Conservation (phyloP, 2,888 invertebrate genomes). For the Myathropa florea region DNA sequence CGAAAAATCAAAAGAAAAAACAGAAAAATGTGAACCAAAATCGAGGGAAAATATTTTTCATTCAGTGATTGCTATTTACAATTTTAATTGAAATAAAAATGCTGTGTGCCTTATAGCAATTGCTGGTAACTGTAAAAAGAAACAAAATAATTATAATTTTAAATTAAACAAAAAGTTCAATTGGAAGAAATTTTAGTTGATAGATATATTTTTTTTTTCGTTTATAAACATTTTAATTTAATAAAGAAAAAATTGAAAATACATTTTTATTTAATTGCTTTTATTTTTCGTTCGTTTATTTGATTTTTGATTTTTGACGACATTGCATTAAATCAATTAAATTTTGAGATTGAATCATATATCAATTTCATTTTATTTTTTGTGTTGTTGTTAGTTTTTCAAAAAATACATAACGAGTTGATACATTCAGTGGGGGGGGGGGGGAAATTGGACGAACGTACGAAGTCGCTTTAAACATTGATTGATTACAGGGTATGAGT, state of each 20-base stretch:
- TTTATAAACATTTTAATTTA: conserved; percentile 62
- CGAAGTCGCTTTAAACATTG: conserved; percentile 49
- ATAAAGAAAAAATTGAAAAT: conserved; percentile 40
- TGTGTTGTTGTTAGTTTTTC: conserved; percentile 1
- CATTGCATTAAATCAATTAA: conserved; percentile 44
- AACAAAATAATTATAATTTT: conserved; percentile 72
- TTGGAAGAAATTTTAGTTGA: conserved; percentile 49
- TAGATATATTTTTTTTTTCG: conserved; percentile 61
- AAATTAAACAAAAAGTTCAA: conserved; percentile 44
- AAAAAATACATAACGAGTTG: neutral
- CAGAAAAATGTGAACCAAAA: conserved; percentile 40
- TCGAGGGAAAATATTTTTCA: conserved; percentile 43
- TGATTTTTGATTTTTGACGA: conserved; percentile 14
- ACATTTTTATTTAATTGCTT: conserved; percentile 5
- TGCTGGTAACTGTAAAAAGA: conserved; percentile 81
- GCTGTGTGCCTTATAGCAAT: conserved; percentile 93
- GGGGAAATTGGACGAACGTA: conserved; percentile 36
- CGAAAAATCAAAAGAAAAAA: conserved; percentile 2
- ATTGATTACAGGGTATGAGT: conserved; percentile 53
- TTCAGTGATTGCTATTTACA: conserved; percentile 80
- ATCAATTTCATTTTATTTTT: conserved; percentile 1
- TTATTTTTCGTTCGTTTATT: conserved; percentile 14
- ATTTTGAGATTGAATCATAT: conserved; percentile 44
- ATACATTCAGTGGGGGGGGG: conserved; percentile 10
- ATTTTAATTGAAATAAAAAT: conserved; percentile 81